Percentiles rank a stretch among this genome's conserved stretches.
Conservation (phyloP, 2,113 vertebrate species). For the Burhinus bistriatus region DNA sequence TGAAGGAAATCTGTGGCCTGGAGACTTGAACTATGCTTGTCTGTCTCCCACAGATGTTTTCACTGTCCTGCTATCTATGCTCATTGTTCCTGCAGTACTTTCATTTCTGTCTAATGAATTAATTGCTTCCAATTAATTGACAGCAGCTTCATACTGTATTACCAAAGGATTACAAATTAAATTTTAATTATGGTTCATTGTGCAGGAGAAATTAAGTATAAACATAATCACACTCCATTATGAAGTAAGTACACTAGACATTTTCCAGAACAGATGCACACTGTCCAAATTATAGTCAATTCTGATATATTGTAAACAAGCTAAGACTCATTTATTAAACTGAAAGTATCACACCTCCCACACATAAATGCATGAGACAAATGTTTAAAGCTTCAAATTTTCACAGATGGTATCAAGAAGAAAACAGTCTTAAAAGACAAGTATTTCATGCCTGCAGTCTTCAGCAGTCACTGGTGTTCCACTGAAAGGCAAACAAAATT, state of each 20-base stretch:
- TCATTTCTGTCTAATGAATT: slow-evolving; percentile 50
- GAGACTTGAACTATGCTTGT: neutral
- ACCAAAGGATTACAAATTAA: slow-evolving; percentile 64
- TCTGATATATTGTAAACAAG: slow-evolving; percentile 55
- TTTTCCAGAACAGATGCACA: slow-evolving; percentile 52
- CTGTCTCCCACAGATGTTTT: neutral
- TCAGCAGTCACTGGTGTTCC: neutral
- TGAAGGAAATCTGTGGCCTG: neutral
- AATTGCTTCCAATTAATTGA: slow-evolving; percentile 62
- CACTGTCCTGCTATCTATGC: neutral
- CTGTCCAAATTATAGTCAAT: slow-evolving; percentile 56
- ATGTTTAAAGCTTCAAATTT: slow-evolving; percentile 48
- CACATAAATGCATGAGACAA: slow-evolving; percentile 46
- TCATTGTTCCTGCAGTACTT: neutral
- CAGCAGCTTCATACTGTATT: slow-evolving; percentile 33
- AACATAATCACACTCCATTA: slow-evolving; percentile 60
- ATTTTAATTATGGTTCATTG: slow-evolving; percentile 62
- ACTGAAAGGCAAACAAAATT: neutral
- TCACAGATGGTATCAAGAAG: slow-evolving; percentile 34
- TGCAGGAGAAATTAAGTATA: slow-evolving; percentile 56
- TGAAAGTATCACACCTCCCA: slow-evolving; percentile 56
- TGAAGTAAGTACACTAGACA: slow-evolving; percentile 44
- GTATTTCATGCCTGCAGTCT: neutral
- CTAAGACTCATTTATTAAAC: slow-evolving; percentile 58
- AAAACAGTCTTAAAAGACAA: slow-evolving; percentile 18